Evolutionary conservation across 2,113 vertebrate genomes (phyloP).

Genomic region (Chaenogobius annularis): DNA sequence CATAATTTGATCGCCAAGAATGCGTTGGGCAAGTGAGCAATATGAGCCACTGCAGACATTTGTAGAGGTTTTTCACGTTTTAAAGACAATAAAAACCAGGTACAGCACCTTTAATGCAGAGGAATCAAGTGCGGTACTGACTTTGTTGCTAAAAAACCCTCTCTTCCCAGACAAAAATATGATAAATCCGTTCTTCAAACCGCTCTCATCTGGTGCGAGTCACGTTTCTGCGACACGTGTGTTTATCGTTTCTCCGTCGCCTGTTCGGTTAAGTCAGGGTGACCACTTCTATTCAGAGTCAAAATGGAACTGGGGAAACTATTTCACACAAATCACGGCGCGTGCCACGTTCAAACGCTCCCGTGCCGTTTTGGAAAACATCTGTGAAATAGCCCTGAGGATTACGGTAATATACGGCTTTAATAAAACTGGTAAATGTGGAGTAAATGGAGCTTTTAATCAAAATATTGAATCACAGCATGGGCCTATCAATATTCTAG

Average conservation of each 20-base stretch:
- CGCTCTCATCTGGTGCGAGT: conserved; percentile 18
- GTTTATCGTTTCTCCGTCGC: conserved; percentile 16
- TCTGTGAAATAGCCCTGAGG: conserved; percentile 1
- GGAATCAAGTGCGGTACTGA: no score
- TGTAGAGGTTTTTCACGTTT: no score
- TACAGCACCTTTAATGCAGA: no score
- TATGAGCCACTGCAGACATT: no score
- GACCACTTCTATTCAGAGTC: conserved; percentile 45
- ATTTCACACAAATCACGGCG: conserved; percentile 34
- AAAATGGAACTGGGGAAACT: conserved; percentile 19
- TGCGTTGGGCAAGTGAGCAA: no score
- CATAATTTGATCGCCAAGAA: no score
- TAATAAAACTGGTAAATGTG: conserved; percentile 1
- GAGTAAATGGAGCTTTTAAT: conserved; percentile 2
- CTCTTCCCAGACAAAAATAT: no score
- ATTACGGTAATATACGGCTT: not conserved
- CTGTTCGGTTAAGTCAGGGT: conserved; percentile 30
- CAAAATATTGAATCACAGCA: not conserved
- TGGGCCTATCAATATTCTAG: not conserved
- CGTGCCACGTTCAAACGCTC: conserved; percentile 17
- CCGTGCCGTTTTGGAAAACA: conserved; percentile 24
- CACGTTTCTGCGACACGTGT: conserved; percentile 14
- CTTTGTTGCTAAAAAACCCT: no score
- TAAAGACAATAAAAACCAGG: no score
- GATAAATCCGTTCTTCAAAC: no score